Evolutionary conservation across 2,797 vertebrate genomes (phyloP).

Genomic region (Hyperoplus lanceolatus): DNA sequence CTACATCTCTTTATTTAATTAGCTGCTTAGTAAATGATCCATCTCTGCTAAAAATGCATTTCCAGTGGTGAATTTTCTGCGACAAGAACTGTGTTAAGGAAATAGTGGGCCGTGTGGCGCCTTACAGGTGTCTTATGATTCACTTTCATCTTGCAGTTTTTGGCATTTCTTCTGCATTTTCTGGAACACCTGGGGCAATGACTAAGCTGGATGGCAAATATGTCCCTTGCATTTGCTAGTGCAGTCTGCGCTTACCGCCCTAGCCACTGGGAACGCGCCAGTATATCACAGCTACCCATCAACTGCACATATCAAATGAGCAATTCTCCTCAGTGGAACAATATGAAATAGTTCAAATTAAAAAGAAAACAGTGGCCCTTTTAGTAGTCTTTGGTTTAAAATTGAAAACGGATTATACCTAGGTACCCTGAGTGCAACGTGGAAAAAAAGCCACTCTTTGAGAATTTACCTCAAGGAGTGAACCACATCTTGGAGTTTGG

Average conservation of each 20-base stretch:
- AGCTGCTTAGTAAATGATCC: background rate
- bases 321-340: background rate
- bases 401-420: too few relatives aligned
- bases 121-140: background rate
- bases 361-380: too few relatives aligned
- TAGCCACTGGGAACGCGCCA: too few relatives aligned
- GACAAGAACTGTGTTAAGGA: background rate
- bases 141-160: background rate
- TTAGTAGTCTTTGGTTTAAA: too few relatives aligned
- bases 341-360: background rate
- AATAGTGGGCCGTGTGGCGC: background rate
- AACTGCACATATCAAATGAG: conserved; percentile 8
- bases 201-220: background rate
- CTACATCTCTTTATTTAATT: background rate
- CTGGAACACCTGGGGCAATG: background rate
- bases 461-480: background rate
- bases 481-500: background rate
- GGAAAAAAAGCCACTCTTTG: background rate
- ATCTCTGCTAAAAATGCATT: background rate
- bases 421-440: too few relatives aligned
- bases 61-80: background rate
- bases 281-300: conserved; percentile 21
- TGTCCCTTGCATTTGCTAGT: background rate
- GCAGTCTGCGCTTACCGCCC: background rate
- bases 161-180: background rate